Base-by-base conservation (phyloP, 2,797 vertebrate species). In the Triplophysa bombifrons region DNA sequence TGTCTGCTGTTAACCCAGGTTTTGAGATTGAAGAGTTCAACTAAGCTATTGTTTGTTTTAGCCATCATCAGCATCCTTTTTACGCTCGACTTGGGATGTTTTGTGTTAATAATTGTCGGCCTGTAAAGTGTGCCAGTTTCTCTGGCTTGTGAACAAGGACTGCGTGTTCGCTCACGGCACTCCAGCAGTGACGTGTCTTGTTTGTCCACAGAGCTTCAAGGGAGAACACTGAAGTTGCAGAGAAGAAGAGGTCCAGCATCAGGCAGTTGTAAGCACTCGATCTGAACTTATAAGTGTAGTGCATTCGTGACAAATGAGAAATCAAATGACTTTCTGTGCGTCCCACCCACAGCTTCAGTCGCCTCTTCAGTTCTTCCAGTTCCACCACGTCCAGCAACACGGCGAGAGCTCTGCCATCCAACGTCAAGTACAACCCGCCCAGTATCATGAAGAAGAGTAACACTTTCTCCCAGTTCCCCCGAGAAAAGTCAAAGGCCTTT, bases 161-260 rank as follows among this genome's bases (percentile, higher is more conserved):
- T 7, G 38, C 44, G 44, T 8, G 30, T 5, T 48, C 41, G 17
- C 53, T 53, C 12, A 10, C 10, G 9, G 58, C 22, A 55, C 20
- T 63, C 41, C 11, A 65, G 1, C 50, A 74, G 78, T 65, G 3
- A 46, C 13, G 77, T 72, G 10, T 82, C 5, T 30, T 72, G 17
- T 80, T 75, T 85, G 56, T 88, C 74, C 69, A 34, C 70, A 99
- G 98, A 89, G 98, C 98, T 30, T 99, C 98, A 22, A 94, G 98
- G 66, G 98, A 99, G 86, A 97, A 96, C 83, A 97, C 98, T 0
- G 90, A 95, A 0, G 94, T 96, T 20, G 88, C 95, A 76, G 98
- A 98, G 84, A 99, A 99, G 89, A 99, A 98, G 92, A 98, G 96
- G 84, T 99, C 98, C 64, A 98, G 96, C 87, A 99, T 99, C 89